phyloP scores from a whole-genome alignment of 2,113 vertebrate species.

The Perccottus glenii region DNA sequence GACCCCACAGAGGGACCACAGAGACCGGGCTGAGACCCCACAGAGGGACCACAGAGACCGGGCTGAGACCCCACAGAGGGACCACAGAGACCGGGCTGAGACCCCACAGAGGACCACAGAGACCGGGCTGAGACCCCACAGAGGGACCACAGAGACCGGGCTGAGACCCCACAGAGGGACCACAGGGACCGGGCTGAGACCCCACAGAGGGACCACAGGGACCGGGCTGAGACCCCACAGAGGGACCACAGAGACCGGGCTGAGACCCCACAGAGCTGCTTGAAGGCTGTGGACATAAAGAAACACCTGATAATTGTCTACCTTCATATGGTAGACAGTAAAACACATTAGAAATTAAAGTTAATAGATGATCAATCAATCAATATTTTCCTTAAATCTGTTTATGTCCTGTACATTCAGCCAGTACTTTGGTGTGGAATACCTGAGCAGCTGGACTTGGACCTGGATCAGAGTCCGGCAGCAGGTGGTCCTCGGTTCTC shows the following conservation, averaged over 20 bases:
- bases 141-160: neutral
- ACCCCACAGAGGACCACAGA: too few relatives aligned
- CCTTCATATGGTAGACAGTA: too few relatives aligned
- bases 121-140: neutral
- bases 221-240: neutral
- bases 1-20: neutral
- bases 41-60: neutral
- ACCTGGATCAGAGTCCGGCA: neutral
- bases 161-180: neutral
- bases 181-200: neutral
- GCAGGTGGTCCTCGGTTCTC: constrained; percentile 22
- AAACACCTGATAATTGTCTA: neutral
- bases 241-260: constrained; percentile 36
- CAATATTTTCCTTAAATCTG: too few relatives aligned
- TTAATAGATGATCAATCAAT: too few relatives aligned
- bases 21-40: neutral
- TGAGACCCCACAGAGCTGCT: neutral
- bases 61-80: constrained; percentile 12
- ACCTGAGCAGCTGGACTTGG: neutral
- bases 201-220: neutral
- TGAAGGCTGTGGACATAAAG: neutral
- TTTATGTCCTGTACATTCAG: too few relatives aligned
- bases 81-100: neutral
- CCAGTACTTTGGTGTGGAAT: too few relatives aligned
- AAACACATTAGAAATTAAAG: too few relatives aligned